Evolutionary conservation across 2,797 vertebrate genomes (phyloP).

Genomic region (Acanthurus leucopareius): DNA sequence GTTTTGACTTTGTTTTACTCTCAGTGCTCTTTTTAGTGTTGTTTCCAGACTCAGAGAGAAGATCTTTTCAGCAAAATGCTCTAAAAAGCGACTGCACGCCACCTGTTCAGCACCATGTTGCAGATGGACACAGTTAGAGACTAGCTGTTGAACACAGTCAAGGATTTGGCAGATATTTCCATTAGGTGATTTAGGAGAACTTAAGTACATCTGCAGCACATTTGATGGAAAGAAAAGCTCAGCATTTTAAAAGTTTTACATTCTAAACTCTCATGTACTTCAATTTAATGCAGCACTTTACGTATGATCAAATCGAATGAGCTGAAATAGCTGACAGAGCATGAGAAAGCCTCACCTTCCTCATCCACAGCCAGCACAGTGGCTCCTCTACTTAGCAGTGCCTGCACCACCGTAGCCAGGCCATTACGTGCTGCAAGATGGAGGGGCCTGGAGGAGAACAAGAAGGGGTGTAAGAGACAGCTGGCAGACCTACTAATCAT

Average conservation of each 20-base stretch:
- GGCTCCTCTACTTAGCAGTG: slow-evolving; percentile 96
- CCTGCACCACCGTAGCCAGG: slow-evolving; percentile 96
- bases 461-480: neutral
- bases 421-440: slow-evolving; percentile 97
- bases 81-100: neutral
- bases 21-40: neutral
- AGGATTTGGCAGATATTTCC: neutral
- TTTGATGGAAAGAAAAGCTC: too few relatives aligned
- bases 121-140: too few relatives aligned
- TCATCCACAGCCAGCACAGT: slow-evolving; percentile 98
- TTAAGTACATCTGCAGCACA: neutral
- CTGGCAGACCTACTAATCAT: neutral
- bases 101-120: neutral
- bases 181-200: neutral
- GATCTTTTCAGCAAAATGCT: neutral
- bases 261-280: neutral
- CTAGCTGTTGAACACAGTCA: neutral
- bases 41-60: neutral
- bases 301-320: neutral
- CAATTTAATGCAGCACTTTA: neutral
- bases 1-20: too few relatives aligned
- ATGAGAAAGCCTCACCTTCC: slow-evolving; percentile 88
- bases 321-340: too few relatives aligned
- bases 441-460: slow-evolving; percentile 88
- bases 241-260: neutral